Evolutionary conservation across 2,797 vertebrate genomes (phyloP).

Genomic region (Tolypeutes matacus): DNA sequence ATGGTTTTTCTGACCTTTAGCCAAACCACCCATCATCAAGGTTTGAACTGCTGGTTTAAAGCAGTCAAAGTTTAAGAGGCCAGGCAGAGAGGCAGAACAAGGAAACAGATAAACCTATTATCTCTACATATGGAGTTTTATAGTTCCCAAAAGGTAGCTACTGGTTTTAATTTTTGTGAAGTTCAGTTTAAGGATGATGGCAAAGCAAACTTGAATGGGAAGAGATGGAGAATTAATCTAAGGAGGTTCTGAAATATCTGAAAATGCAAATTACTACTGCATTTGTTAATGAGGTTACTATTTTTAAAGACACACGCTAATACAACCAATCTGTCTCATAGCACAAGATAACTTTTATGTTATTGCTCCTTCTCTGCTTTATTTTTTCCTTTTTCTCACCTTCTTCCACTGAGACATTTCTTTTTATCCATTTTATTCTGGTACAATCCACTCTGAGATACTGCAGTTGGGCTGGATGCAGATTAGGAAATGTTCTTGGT

Average conservation of each 20-base stretch:
- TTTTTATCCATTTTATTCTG: background rate
- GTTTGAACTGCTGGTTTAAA: constrained; percentile 49
- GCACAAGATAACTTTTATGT: constrained; percentile 46
- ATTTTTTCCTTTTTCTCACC: background rate
- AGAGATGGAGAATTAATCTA: constrained; percentile 39
- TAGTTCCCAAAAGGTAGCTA: constrained; percentile 38
- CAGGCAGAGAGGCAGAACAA: constrained; percentile 39
- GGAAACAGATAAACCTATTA: constrained; percentile 10
- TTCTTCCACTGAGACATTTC: background rate
- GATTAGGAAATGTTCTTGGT: background rate
- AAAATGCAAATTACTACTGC: constrained; percentile 56
- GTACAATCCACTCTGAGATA: background rate
- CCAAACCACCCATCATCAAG: background rate
- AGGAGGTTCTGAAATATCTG: constrained; percentile 25
- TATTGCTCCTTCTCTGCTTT: constrained; percentile 28
- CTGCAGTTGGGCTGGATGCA: background rate
- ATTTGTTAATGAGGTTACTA: constrained; percentile 70
- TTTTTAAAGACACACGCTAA: constrained; percentile 66
- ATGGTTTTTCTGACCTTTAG: background rate
- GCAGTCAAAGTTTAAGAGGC: constrained; percentile 8
- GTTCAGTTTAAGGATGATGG: constrained; percentile 14
- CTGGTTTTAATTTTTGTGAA: constrained; percentile 39
- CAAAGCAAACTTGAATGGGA: constrained; percentile 46
- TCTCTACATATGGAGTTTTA: constrained; percentile 52
- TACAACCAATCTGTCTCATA: constrained; percentile 53